Evolutionary conservation across 2,797 vertebrate species (phyloP).

Genomic region (Chiroxiphia lanceolata): DNA sequence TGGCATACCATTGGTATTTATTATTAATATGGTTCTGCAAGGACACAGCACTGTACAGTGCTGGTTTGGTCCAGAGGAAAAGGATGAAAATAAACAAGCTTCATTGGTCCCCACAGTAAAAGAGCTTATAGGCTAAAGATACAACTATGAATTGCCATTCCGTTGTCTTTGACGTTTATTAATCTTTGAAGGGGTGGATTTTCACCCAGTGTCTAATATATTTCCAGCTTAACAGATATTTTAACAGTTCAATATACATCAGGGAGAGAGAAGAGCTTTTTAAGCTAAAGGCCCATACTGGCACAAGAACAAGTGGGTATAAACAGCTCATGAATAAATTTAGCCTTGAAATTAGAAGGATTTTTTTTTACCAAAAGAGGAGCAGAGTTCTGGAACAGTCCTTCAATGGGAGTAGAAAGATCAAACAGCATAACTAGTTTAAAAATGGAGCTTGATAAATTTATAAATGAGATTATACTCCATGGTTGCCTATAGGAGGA

Average conservation of each 20-base stretch:
- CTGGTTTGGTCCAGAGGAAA: background rate
- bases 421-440: slow-evolving; percentile 7
- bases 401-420: background rate
- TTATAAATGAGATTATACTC: slow-evolving; percentile 18
- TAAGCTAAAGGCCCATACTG: slow-evolving; percentile 32
- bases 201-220: slow-evolving; percentile 39
- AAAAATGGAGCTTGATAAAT: slow-evolving; percentile 16
- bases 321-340: slow-evolving; percentile 56
- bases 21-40: background rate
- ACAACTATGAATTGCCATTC: slow-evolving; percentile 10
- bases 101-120: background rate
- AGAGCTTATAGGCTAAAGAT: slow-evolving; percentile 31
- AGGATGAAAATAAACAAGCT: slow-evolving; percentile 9
- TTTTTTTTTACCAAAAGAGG: slow-evolving; percentile 6
- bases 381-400: slow-evolving; percentile 3
- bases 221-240: slow-evolving; percentile 54
- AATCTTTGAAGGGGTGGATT: slow-evolving; percentile 55
- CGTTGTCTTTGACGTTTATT: slow-evolving; percentile 17
- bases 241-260: slow-evolving; percentile 44
- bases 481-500: background rate
- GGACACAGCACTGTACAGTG: background rate
- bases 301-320: slow-evolving; percentile 54
- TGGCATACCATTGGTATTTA: background rate
- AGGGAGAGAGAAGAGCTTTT: slow-evolving; percentile 34
- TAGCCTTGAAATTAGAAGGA: slow-evolving; percentile 41